Percentiles rank a stretch among this genome's conserved stretches.
phyloP scores from a whole-genome alignment of 2,797 vertebrate genomes.

The Buceros bicornis region DNA sequence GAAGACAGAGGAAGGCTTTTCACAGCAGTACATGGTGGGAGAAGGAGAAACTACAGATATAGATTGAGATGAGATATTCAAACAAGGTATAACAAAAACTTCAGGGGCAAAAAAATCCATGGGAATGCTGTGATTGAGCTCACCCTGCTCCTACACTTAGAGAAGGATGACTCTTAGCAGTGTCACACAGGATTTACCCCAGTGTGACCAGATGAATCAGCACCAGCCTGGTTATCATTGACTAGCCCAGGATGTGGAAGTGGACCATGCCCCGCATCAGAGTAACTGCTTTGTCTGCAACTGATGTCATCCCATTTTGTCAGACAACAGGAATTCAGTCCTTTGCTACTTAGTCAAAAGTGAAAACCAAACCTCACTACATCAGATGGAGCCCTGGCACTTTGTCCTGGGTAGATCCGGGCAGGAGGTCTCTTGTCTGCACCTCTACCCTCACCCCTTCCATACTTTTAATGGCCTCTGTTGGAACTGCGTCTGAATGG shows the following conservation, averaged over 20 bases:
- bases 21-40: not conserved
- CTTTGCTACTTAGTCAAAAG: not conserved
- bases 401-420: not conserved
- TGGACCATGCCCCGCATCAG: not conserved
- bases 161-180: not conserved
- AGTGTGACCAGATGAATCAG: not conserved
- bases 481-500: not conserved
- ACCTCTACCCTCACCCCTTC: not conserved
- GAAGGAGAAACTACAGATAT: not conserved
- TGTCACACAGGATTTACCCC: not conserved
- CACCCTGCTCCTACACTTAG: not conserved
- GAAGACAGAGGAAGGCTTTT: not conserved
- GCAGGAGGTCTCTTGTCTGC: not conserved
- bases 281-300: not conserved
- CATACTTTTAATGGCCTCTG: not conserved
- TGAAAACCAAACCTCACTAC: not conserved
- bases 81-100: not conserved
- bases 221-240: not conserved
- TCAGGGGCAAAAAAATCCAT: not conserved
- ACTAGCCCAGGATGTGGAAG: not conserved
- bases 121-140: not conserved
- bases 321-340: not conserved
- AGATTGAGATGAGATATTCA: not conserved
- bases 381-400: not conserved
- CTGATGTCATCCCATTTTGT: not conserved